Evolutionary conservation across 1,140 invertebrate species (phyloP), one percentile per base, ranked within the genome.

Genomic region (Pissodes strobi): DNA sequence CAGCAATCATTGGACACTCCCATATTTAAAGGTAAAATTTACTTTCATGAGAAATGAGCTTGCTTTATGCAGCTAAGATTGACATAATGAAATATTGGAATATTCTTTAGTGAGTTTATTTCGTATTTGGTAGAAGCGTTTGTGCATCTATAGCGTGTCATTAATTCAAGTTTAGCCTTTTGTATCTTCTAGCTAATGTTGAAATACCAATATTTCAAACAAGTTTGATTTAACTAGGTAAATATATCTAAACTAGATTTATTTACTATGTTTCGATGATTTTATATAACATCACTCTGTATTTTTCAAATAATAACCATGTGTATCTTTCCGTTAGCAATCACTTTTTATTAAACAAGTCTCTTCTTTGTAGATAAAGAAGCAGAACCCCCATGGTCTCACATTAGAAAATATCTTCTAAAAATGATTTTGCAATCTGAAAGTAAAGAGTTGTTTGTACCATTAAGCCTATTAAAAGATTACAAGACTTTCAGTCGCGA

Each of bases 391-490:
- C 71, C 75, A 30, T 76, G 75, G 76, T 74, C 67, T 23, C 67
- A 74, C 61, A 71, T 76, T 25, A 52, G 72, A 25, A 74, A 68
- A 27, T 70, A 66, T 21, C 56, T 78, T 27, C 61, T 78, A 3
- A 73, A 75, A 48, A 72, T 72, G 1, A 64, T 78, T 1, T 48
- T 74, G n/a, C 34, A 69, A 27, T 75, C 72, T 10, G 69, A 74
- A 51, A 71, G 37, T 21, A 70, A 72, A 45, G 73, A 76, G 62
- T 23, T 76, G 13, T 71, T 59, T 25, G 69, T 77, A 38, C 74
- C 76, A 9, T 17, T 74, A 17, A 74, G 67, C 49, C 72, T 76
- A 60, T 56, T 78, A 39, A 64, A 68, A 45, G 72, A 78, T 67
- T 76, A 77, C 57, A 66, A 74, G 41, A 74, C 74, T 6, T 56